Percentiles rank a stretch among this genome's conserved stretches.
phyloP scores from a whole-genome alignment of 2,888 invertebrate species.

The Lathronympha strigana region DNA sequence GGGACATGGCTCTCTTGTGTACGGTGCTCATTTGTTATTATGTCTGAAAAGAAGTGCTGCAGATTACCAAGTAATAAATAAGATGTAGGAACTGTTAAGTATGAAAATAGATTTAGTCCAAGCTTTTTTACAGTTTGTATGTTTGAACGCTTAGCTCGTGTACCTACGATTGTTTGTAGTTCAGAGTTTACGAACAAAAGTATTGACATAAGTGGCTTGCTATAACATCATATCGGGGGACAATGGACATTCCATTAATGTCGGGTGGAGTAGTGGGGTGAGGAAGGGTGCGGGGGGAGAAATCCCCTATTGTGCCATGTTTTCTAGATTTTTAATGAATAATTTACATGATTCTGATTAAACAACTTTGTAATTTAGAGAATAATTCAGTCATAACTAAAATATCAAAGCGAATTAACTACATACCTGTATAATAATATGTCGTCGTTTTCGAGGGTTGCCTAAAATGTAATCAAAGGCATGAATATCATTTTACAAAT shows the following conservation, averaged over 20 bases:
- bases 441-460: background rate
- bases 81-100: background rate
- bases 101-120: background rate
- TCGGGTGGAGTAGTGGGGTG: constrained; percentile 48
- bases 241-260: constrained; percentile 75
- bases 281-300: constrained; percentile 47
- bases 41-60: constrained; percentile 21
- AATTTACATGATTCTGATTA: constrained; percentile 52
- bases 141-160: background rate
- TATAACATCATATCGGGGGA: constrained; percentile 75
- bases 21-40: constrained; percentile 24
- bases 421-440: background rate
- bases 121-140: background rate
- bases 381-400: background rate
- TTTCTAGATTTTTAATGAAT: constrained; percentile 65
- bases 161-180: constrained; percentile 23
- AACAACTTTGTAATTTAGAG: no score
- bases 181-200: constrained; percentile 57
- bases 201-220: constrained; percentile 72
- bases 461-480: background rate
- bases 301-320: constrained; percentile 63
- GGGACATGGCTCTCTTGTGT: constrained; percentile 32
- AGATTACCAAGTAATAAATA: constrained; percentile 17
- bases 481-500: background rate
- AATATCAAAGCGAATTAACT: background rate